A percentile compares a stretch with the other conserved stretches of the same genome.
These are phyloP conservation scores for Tachina grossa DNA, from an alignment of 2,888 invertebrate genomes.

Conservation along the genomic window DNA sequence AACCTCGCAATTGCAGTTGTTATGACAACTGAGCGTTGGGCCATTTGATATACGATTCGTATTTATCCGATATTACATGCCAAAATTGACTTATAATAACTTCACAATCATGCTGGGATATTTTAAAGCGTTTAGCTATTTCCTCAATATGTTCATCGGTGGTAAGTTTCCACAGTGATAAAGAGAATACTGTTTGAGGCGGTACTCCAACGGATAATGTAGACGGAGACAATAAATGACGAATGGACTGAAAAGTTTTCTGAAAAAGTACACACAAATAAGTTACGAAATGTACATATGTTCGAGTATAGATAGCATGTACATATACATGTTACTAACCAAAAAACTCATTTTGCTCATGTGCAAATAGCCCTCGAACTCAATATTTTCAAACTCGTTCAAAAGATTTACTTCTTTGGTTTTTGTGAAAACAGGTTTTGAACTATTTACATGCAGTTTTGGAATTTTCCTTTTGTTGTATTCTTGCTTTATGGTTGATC, in stretches of 20 bases:
- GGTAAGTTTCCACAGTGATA: constrained; percentile 80
- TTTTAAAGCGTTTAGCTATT: constrained; percentile 79
- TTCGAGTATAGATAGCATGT: too few species aligned
- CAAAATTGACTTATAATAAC: constrained; percentile 80
- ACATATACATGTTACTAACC: constrained; percentile 72
- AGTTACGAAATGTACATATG: too few species aligned
- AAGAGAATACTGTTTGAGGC: constrained; percentile 78
- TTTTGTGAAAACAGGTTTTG: constrained; percentile 5
- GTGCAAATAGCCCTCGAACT: constrained; percentile 79
- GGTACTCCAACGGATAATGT: constrained; percentile 71
- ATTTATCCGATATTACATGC: constrained; percentile 80
- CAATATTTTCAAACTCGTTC: constrained; percentile 77
- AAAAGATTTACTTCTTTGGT: constrained; percentile 77
- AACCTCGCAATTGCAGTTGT: constrained; percentile 75
- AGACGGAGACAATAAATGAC: constrained; percentile 61
- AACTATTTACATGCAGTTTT: neutral
- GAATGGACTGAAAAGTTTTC: constrained; percentile 71
- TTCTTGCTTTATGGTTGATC: neutral
- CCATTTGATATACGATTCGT: constrained; percentile 81
- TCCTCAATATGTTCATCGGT: constrained; percentile 82
- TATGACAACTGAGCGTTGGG: constrained; percentile 78
- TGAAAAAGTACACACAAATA: neutral
- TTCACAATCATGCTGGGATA: constrained; percentile 78
- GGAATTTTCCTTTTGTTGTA: constrained; percentile 10
- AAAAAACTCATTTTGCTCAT: constrained; percentile 79